Evolutionary conservation across 2,113 vertebrate species (phyloP), one percentile per base, ranked within the genome.

Genomic region (Benitochromis conjunctus): DNA sequence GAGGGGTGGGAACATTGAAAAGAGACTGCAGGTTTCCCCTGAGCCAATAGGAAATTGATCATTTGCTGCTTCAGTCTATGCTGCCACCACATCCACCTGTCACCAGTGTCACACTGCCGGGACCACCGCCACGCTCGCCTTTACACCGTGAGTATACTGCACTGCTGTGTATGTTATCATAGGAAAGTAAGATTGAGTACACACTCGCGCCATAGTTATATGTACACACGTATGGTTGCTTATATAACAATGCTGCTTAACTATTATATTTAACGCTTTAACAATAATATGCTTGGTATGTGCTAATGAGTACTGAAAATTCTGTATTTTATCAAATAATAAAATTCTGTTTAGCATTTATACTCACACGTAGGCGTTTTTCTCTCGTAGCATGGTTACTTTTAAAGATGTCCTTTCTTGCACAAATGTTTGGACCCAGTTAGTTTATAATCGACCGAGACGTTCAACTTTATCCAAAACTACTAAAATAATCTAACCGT

Each of bases 1-100:
- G 79, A 26, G 83, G 91, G 90, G 86, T 80, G 92, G 87, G 82
- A 94, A 92, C 66, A 56, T 91, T 87, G 29, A 92, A 90, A 90
- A 90, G 86, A 38, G 57, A 80, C 76, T 11, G 12, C 26, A 58
- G 86, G 85, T 85, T 91, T 69, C 90, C 87, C 51, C 80, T 87
- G 83, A 58, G 43, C 29, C 6, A 9, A 74, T 29, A 64, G 60
- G 34, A 82, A 74, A n/a, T 51, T 21, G 31, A 43, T 55, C 81
- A 79, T 48, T 86, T 9, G 54, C 31, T 53, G 38, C 84, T 43
- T 1, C 14, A 38, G 77, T 79, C 74, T 62, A 62, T 29, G 0
- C 86, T 26, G 56, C 41, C 57, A 18, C 26, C 82, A 85, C 84
- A 36, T 84, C 88, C 21, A 56, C n/a, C 71, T 58, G 77, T 12